Conservation (phyloP, 2,113 vertebrate species). For the Laticauda colubrina region DNA sequence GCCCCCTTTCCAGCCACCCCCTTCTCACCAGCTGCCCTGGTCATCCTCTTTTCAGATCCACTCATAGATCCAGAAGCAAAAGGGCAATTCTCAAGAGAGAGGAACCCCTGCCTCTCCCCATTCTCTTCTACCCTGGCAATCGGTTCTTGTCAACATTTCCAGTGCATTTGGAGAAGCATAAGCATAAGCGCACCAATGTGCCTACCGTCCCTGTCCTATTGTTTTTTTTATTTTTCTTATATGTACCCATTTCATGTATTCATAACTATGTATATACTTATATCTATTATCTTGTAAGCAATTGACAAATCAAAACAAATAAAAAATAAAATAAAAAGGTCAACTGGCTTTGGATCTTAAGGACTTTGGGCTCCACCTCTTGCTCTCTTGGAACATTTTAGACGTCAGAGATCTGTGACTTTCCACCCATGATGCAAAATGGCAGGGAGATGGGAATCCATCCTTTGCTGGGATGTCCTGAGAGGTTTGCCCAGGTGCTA, state of each 20-base stretch:
- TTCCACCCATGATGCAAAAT: background rate
- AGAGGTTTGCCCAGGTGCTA: background rate
- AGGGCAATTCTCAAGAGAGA: no score
- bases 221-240: no score
- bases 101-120: background rate
- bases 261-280: no score
- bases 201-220: no score
- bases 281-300: no score
- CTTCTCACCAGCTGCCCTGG: slow-evolving; percentile 36
- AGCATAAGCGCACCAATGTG: no score
- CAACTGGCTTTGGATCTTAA: background rate
- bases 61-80: background rate
- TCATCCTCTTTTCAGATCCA: slow-evolving; percentile 1
- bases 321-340: background rate
- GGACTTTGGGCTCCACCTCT: background rate
- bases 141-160: background rate
- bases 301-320: no score
- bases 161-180: background rate
- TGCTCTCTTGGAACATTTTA: background rate
- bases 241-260: no score
- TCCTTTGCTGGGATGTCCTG: background rate
- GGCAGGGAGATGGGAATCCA: background rate
- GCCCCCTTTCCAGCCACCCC: slow-evolving; percentile 20
- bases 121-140: background rate
- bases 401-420: background rate